Conservation (phyloP, 2,888 invertebrate genomes). For the Phrixothrix hirtus region DNA sequence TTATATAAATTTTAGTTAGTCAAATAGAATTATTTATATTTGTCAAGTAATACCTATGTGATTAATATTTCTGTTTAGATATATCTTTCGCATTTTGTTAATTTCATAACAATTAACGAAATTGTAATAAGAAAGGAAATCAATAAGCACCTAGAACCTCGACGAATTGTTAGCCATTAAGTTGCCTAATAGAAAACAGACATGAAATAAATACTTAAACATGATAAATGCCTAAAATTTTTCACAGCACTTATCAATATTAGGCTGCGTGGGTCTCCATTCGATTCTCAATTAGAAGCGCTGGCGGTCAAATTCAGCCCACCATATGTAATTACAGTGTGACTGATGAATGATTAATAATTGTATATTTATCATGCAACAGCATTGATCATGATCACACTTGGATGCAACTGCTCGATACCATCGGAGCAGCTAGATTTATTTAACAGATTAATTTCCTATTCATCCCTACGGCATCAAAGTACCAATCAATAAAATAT, state of each 20-base stretch:
- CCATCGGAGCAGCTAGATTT: conserved; percentile 47
- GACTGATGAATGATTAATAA: conserved; percentile 55
- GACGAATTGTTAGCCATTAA: too few species aligned
- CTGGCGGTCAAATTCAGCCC: conserved; percentile 33
- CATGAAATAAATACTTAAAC: conserved; percentile 9
- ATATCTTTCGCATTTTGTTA: too few species aligned
- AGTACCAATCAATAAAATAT: conserved; percentile 38
- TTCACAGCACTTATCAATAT: conserved; percentile 24
- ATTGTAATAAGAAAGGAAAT: too few species aligned
- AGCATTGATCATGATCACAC: conserved; percentile 52
- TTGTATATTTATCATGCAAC: conserved; percentile 51
- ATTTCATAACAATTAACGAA: too few species aligned
- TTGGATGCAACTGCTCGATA: conserved; percentile 43
- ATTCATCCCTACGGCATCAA: conserved; percentile 45
- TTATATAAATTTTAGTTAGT: too few species aligned
- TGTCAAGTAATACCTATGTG: too few species aligned
- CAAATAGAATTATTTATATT: too few species aligned
- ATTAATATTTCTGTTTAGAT: too few species aligned
- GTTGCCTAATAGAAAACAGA: neutral
- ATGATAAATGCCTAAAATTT: conserved; percentile 21
- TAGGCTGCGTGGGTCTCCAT: conserved; percentile 33
- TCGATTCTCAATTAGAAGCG: conserved; percentile 34
- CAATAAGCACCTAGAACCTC: too few species aligned
- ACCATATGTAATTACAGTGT: conserved; percentile 50
- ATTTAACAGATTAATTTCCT: conserved; percentile 49